A percentile compares a stretch with the other conserved stretches of the same genome.
Conservation (phyloP, 2,113 vertebrate species). For the Poecilia latipinna region DNA sequence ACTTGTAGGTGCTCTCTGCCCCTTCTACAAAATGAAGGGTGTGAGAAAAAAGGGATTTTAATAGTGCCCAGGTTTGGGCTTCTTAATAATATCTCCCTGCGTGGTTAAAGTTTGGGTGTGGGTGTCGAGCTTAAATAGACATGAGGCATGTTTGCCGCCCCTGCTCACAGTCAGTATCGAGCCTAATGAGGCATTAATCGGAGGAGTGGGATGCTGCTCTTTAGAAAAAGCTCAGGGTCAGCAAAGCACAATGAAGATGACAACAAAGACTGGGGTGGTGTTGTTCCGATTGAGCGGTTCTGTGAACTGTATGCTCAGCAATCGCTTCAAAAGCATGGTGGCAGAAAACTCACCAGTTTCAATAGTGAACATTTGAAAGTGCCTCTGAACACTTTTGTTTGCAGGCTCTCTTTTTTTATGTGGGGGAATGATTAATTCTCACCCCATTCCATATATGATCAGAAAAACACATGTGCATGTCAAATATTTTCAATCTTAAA, state of each 20-base stretch:
- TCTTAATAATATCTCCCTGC: conserved; percentile 50
- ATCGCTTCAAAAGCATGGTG: conserved; percentile 67
- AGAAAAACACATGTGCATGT: neutral
- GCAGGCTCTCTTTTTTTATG: conserved; percentile 59
- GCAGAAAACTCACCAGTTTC: conserved; percentile 75
- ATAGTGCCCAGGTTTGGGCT: conserved; percentile 59
- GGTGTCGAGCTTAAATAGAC: conserved; percentile 68
- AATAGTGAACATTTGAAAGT: conserved; percentile 72
- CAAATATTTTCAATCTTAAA: conserved; percentile 26
- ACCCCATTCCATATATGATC: conserved; percentile 8
- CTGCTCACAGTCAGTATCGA: conserved; percentile 63
- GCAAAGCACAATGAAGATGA: conserved; percentile 76
- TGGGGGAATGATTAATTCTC: conserved; percentile 48
- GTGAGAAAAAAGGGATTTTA: conserved; percentile 72
- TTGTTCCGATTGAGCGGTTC: conserved; percentile 61
- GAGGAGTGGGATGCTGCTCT: conserved; percentile 81
- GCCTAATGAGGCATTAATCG: conserved; percentile 82
- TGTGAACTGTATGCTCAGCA: conserved; percentile 77
- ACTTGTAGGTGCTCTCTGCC: conserved; percentile 62
- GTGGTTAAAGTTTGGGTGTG: conserved; percentile 58
- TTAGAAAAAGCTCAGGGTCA: conserved; percentile 73
- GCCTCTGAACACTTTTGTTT: conserved; percentile 69
- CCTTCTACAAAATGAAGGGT: conserved; percentile 60
- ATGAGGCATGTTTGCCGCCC: conserved; percentile 51
- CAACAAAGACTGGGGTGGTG: conserved; percentile 74